phyloP scores from a whole-genome alignment of 2,113 vertebrate species.

The Synodontis membranacea region DNA sequence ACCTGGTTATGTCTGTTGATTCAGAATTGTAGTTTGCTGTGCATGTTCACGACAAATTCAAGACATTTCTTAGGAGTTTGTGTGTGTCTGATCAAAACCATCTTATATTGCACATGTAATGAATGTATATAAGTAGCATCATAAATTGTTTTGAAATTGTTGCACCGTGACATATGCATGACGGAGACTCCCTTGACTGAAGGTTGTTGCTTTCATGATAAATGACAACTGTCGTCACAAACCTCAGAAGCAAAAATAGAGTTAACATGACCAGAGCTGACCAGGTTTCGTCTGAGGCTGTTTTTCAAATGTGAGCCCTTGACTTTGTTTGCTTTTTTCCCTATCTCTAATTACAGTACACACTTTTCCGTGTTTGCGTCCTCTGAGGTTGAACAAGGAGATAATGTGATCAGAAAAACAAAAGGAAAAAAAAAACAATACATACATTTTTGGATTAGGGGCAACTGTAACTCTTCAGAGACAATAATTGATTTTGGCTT shows the following conservation, averaged over 20 bases:
- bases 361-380: background rate
- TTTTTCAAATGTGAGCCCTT: background rate
- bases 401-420: background rate
- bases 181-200: conserved; percentile 13
- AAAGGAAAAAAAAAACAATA: background rate
- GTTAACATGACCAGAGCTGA: conserved; percentile 7
- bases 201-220: conserved; percentile 46
- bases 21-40: background rate
- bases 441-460: background rate
- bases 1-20: background rate
- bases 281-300: conserved; percentile 12
- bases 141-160: conserved; percentile 37
- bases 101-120: background rate
- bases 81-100: background rate
- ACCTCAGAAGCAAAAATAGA: conserved; percentile 42
- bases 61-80: background rate
- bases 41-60: background rate
- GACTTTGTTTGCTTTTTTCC: background rate
- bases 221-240: conserved; percentile 66
- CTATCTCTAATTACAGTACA: background rate
- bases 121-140: conserved; percentile 21
- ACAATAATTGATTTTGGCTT: background rate
- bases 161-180: conserved; percentile 12
- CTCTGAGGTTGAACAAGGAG: background rate
- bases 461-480: background rate